Conservation (phyloP, 2,797 vertebrate species). For the Gallirallus australis region DNA sequence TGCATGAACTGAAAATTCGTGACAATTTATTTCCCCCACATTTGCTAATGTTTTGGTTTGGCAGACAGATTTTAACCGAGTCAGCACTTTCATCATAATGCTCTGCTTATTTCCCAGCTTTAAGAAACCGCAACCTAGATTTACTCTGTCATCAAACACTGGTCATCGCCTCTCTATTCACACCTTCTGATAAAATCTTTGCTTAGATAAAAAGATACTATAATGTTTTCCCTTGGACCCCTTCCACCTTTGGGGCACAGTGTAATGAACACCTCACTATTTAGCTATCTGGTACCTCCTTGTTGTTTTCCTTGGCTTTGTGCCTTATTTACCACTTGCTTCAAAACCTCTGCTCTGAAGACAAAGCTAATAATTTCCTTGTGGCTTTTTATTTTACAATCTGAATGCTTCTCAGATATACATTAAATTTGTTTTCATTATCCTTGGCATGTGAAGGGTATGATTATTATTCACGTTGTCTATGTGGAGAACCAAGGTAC, state of each 20-base stretch:
- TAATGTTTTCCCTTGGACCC: not conserved
- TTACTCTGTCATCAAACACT: not conserved
- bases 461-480: not conserved
- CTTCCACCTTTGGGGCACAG: not conserved
- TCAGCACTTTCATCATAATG: not conserved
- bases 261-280: not conserved
- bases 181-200: not conserved
- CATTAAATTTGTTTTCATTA: not conserved
- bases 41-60: not conserved
- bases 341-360: not conserved
- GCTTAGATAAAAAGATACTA: not conserved
- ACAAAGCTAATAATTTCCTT: conserved; percentile 15
- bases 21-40: not conserved
- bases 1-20: not conserved
- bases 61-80: not conserved
- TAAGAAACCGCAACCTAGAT: not conserved
- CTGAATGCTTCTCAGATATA: not conserved
- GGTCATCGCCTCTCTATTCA: not conserved
- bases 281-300: not conserved
- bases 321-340: not conserved
- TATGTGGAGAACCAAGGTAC: not conserved
- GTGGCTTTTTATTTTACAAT: not conserved
- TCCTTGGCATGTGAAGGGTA: not conserved
- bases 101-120: not conserved
- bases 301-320: conserved; percentile 25